Base-by-base conservation (phyloP, 2,797 vertebrate species). In the Molothrus aeneus region DNA sequence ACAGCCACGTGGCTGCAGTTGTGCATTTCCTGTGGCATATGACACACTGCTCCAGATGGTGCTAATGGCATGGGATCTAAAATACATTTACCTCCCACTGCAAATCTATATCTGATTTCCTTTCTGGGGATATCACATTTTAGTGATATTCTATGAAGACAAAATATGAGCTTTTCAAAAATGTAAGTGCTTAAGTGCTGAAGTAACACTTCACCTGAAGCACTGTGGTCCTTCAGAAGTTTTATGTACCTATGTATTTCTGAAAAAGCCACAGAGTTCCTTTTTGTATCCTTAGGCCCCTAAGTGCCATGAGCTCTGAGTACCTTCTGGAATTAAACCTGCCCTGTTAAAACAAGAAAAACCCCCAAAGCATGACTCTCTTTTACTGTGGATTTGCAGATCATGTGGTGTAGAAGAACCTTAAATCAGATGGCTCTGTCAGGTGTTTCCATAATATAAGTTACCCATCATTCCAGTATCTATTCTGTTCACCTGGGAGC, bases 301-400 rank as follows among this genome's bases (percentile, higher is more conserved):
- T n/a, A 48, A 85, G 13, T 56, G 17, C 34, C 50, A 40, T 53
- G 12, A 87, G 15, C 29, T 79, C 54, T 1, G 10, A 74, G 21
- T 22, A 60, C 5, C 22, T 40, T 79, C 66, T 56, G 3, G 13
- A 64, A 80, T 6, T 47, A 90, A 60, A 69, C 1, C 3, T 59
- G 21, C 45, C 6, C 32, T 26, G 17, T 31, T 60, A 17, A 65
- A 32, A 51, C 10, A 77, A 45, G 6, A 42, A 11, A 45, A 51
- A 29, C 0, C 0, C 18, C 31, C 34, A 8, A 17, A 34, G 14
- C 25, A 26, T 15, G 4, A 56, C 4, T n/a, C 3, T 18, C 20
- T 80, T 40, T 64, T 18, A n/a, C 53, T 54, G 50, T 85, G 71
- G 66, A 66, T 38, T 51, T 82, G 15, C 48, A 92, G 22, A 13